A percentile compares a stretch with the other conserved stretches of the same genome.
These are phyloP conservation scores for Agapostemon virescens DNA, from an alignment of 2,888 invertebrate species.

Conservation along the genomic window DNA sequence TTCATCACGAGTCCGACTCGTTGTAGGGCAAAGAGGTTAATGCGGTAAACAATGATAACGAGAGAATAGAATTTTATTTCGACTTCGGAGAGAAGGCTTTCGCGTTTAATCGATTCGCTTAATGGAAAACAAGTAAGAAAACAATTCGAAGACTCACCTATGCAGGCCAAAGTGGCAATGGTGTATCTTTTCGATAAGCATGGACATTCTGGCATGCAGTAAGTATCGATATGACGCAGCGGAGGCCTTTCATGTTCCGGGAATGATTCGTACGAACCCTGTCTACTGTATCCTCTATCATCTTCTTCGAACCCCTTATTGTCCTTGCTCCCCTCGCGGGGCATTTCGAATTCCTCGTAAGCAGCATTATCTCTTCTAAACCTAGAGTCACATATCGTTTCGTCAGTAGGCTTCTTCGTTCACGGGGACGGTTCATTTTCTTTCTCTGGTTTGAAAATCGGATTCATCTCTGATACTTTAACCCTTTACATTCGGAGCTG, in stretches of 20 bases:
- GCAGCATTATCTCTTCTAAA: constrained; percentile 70
- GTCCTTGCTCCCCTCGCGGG: constrained; percentile 77
- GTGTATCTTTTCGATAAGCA: constrained; percentile 93
- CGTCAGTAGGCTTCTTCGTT: neutral
- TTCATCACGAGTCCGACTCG: no score
- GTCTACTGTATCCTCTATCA: constrained; percentile 73
- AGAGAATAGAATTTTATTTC: neutral
- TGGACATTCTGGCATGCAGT: constrained; percentile 92
- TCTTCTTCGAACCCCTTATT: constrained; percentile 79
- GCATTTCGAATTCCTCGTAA: constrained; percentile 82
- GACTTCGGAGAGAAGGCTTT: neutral
- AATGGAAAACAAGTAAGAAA: neutral
- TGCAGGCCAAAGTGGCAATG: constrained; percentile 91
- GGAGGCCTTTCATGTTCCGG: constrained; percentile 93
- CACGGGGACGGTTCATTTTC: neutral
- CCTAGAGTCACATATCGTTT: constrained; percentile 33
- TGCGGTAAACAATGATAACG: neutral
- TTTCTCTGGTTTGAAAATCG: neutral
- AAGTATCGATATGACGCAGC: constrained; percentile 92
- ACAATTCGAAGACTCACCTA: constrained; percentile 81
- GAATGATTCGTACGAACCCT: constrained; percentile 84
- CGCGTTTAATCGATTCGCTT: neutral
- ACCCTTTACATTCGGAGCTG: no score
- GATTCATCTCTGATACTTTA: neutral
- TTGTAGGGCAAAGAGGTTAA: no score